Percentiles rank a stretch among this genome's conserved stretches.
Conservation (phyloP, 2,797 vertebrate genomes). For the Tolypeutes matacus region DNA sequence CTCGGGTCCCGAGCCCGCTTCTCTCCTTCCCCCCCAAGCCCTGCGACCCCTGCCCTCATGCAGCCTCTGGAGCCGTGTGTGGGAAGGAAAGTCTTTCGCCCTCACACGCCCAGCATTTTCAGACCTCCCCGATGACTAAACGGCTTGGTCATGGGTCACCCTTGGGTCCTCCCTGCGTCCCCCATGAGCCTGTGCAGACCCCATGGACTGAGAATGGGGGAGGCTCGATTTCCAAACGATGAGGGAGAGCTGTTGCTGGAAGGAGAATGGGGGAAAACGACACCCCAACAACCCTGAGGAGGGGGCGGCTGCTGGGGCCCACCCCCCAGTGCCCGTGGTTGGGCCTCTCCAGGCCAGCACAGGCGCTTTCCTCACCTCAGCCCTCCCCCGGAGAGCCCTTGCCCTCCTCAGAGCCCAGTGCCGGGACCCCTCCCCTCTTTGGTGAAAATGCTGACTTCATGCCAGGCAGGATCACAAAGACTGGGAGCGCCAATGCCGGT, state of each 20-base stretch:
- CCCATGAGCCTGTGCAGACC: neutral
- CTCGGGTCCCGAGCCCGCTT: neutral
- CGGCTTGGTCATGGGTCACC: neutral
- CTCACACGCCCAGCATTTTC: neutral
- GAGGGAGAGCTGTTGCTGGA: neutral
- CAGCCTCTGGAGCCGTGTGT: neutral
- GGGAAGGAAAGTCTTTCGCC: neutral
- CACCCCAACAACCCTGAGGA: neutral
- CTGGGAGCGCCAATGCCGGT: fast-evolving
- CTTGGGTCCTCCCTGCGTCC: no score
- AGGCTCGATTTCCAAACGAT: neutral
- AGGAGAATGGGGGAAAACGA: neutral
- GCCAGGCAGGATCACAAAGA: neutral
- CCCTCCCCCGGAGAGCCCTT: neutral
- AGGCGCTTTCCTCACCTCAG: neutral
- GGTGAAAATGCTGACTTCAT: neutral
- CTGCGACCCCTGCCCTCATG: no score
- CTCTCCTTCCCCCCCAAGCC: fast-evolving
- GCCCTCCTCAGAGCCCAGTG: fast-evolving
- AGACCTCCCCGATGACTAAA: neutral
- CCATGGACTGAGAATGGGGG: neutral
- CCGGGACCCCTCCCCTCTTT: neutral
- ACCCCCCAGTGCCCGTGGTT: fast-evolving
- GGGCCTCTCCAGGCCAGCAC: neutral
- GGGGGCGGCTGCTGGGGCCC: neutral